Percentiles rank a stretch among this genome's conserved stretches.
Evolutionary conservation across 2,888 invertebrate genomes (phyloP).

Genomic region (Prosapia bicincta): DNA sequence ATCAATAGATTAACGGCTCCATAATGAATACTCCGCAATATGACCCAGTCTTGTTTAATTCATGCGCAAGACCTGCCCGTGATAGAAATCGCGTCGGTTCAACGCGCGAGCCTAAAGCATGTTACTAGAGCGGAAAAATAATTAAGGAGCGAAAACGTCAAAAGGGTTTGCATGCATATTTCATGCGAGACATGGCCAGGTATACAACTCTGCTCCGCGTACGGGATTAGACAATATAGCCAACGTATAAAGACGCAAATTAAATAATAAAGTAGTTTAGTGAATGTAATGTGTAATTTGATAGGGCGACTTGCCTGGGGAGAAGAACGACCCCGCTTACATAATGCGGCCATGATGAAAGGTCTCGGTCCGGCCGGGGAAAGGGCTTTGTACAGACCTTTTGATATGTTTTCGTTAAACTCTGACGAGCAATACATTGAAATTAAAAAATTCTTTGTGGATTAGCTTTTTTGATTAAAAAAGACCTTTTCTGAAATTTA

Average conservation of each 20-base stretch:
- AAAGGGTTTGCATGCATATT: neutral
- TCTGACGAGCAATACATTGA: too few relatives aligned
- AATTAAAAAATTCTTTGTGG: too few relatives aligned
- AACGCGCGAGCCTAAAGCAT: neutral
- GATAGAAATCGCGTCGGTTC: too few relatives aligned
- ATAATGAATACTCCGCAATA: too few relatives aligned
- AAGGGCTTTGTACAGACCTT: neutral
- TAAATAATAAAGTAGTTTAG: neutral
- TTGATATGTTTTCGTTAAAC: neutral
- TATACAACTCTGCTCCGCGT: neutral
- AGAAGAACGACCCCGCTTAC: neutral
- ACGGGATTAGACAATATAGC: neutral
- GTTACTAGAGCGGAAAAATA: neutral
- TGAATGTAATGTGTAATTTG: neutral
- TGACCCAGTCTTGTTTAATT: too few relatives aligned
- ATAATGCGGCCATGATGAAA: neutral
- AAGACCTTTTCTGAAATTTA: too few relatives aligned
- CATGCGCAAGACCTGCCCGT: too few relatives aligned
- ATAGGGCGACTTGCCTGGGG: neutral
- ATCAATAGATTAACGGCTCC: too few relatives aligned
- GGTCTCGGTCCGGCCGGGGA: neutral
- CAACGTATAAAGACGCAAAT: neutral
- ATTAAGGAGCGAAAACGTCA: neutral
- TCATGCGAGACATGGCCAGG: neutral
- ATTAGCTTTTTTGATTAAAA: too few relatives aligned